Percentiles rank a stretch among this genome's conserved stretches.
These are phyloP conservation scores for Euphysa ruthae DNA, from an alignment of 30 jellyfish, hydroid and myxozoan species.

Conservation along the genomic window DNA sequence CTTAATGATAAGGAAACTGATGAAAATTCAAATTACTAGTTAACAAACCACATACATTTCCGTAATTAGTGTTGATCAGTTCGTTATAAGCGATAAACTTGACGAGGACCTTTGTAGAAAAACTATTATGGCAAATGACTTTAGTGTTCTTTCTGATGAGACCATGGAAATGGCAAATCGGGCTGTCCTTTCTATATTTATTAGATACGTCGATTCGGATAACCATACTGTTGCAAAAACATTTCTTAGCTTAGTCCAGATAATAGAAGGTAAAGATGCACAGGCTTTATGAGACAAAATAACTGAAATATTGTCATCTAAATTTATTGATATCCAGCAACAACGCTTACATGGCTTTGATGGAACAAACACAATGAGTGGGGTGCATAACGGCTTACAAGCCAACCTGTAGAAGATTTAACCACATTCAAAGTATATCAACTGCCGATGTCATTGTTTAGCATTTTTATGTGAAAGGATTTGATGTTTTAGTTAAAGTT, in stretches of 20 bases:
- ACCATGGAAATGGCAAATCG: not conserved
- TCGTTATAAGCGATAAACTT: not conserved
- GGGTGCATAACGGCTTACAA: not conserved
- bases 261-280: not conserved
- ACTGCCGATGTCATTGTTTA: conserved; percentile 1
- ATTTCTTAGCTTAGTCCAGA: not conserved
- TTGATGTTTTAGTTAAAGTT: conserved; percentile 13
- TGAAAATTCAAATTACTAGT: not conserved
- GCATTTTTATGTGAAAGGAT: not conserved
- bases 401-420: not conserved
- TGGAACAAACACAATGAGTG: conserved; percentile 6
- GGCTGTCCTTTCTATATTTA: not conserved
- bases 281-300: not conserved
- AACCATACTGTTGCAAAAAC: not conserved
- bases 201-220: not conserved
- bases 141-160: conserved; percentile 13
- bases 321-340: not conserved
- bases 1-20: not conserved
- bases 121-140: not conserved
- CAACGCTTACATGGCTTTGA: conserved; percentile 11
- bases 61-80: conserved; percentile 6
- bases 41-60: conserved; percentile 15
- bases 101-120: conserved; percentile 1
- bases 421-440: conserved; percentile 6
- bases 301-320: not conserved